A percentile compares a stretch with the other conserved stretches of the same genome.
These are phyloP conservation scores for Agrotis ipsilon DNA, from an alignment of 2,888 invertebrate species.

Conservation along the genomic window DNA sequence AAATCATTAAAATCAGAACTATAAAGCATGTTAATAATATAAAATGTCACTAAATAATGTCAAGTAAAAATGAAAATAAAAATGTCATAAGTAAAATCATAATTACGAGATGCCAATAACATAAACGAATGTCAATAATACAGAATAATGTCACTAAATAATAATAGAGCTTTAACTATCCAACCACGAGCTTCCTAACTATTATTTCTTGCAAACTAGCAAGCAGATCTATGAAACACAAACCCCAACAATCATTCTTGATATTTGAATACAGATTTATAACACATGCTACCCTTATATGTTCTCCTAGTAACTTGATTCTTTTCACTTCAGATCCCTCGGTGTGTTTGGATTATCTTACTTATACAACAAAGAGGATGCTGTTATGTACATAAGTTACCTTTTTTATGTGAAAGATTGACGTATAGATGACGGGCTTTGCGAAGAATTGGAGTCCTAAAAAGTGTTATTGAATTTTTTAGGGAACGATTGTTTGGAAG, in stretches of 20 bases:
- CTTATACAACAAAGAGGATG: conserved; percentile 19
- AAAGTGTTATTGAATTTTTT: background rate
- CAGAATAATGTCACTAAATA: too few relatives aligned
- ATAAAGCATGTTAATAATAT: too few relatives aligned
- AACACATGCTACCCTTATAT: background rate
- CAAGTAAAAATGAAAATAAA: too few relatives aligned
- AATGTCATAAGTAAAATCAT: too few relatives aligned
- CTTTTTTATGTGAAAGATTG: conserved; percentile 6
- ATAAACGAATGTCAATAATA: too few relatives aligned
- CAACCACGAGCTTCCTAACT: too few relatives aligned
- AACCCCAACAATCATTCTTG: conserved; percentile 16
- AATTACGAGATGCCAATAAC: too few relatives aligned
- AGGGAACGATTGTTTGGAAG: background rate
- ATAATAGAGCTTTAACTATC: too few relatives aligned
- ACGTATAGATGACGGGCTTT: conserved; percentile 24
- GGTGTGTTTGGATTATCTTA: conserved; percentile 34
- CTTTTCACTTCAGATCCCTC: conserved; percentile 8
- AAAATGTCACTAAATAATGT: too few relatives aligned
- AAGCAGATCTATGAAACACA: conserved; percentile 10
- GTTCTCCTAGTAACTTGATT: conserved; percentile 35
- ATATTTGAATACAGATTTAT: conserved; percentile 45
- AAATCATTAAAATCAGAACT: too few relatives aligned
- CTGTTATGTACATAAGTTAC: conserved; percentile 19
- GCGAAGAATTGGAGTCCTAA: background rate
- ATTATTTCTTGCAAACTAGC: background rate